phyloP scores from a whole-genome alignment of 2,113 vertebrate genomes.

The Ellobius talpinus region DNA sequence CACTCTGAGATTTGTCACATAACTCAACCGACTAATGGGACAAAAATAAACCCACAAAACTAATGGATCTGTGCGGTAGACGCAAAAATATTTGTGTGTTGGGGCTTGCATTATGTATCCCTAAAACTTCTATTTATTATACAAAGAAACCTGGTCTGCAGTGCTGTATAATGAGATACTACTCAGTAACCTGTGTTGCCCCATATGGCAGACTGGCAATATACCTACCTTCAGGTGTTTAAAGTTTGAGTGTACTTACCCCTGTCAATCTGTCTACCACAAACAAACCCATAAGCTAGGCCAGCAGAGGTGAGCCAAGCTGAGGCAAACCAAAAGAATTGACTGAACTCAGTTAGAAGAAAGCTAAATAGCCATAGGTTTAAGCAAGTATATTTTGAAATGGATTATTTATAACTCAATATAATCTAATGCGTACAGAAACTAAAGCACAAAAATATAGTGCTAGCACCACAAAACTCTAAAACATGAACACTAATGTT shows the following conservation, averaged over 20 bases:
- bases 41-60: not conserved
- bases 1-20: not conserved
- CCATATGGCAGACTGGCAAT: not conserved
- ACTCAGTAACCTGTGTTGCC: no score
- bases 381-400: not conserved
- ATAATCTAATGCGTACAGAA: not conserved
- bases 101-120: not conserved
- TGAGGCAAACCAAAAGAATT: not conserved
- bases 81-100: not conserved
- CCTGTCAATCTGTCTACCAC: not conserved
- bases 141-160: not conserved
- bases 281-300: not conserved
- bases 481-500: not conserved
- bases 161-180: not conserved
- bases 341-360: not conserved
- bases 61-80: not conserved
- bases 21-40: not conserved
- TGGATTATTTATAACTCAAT: not conserved
- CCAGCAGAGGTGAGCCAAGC: not conserved
- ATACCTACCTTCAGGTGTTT: not conserved
- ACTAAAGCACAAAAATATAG: not conserved
- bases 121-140: not conserved
- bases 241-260: not conserved
- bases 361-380: not conserved
- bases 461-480: not conserved